Percentiles rank a stretch among this genome's conserved stretches.
These are phyloP conservation scores for Dendrolimus kikuchii DNA, from an alignment of 1,140 invertebrate genomes.

Conservation along the genomic window DNA sequence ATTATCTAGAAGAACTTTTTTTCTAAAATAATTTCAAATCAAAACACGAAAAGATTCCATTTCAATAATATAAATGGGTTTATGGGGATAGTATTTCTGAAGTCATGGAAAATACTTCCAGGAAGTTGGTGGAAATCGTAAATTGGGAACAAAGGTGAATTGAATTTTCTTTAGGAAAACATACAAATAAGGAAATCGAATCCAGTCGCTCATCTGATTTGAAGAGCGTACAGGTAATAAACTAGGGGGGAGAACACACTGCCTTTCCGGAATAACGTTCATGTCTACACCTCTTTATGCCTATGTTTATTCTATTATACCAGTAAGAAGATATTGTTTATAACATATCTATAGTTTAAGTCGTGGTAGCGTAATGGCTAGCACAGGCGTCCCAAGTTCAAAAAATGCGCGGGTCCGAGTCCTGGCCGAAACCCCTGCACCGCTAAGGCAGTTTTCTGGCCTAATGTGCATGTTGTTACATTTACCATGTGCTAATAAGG, in stretches of 20 bases:
- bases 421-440: no score
- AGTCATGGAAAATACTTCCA: neutral
- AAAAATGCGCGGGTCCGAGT: no score
- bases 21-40: no score
- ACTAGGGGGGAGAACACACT: slow-evolving; percentile 1
- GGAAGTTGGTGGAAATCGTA: slow-evolving; percentile 11
- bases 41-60: no score
- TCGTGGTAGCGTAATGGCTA: no score
- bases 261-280: neutral
- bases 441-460: no score
- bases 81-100: slow-evolving; percentile 5
- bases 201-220: slow-evolving; percentile 17
- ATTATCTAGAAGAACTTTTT: slow-evolving; percentile 12
- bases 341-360: no score
- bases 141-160: slow-evolving; percentile 23
- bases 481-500: no score
- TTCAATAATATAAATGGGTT: slow-evolving; percentile 2
- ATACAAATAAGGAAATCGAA: slow-evolving; percentile 24
- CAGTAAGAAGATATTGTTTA: no score
- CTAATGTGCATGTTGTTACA: no score
- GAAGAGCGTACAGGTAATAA: slow-evolving; percentile 13
- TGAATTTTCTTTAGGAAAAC: slow-evolving; percentile 16
- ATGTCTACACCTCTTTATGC: neutral
- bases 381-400: no score
- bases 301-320: no score